Evolutionary conservation across 1,140 invertebrate genomes (phyloP).

Genomic region (Drosophila kanapiae): DNA sequence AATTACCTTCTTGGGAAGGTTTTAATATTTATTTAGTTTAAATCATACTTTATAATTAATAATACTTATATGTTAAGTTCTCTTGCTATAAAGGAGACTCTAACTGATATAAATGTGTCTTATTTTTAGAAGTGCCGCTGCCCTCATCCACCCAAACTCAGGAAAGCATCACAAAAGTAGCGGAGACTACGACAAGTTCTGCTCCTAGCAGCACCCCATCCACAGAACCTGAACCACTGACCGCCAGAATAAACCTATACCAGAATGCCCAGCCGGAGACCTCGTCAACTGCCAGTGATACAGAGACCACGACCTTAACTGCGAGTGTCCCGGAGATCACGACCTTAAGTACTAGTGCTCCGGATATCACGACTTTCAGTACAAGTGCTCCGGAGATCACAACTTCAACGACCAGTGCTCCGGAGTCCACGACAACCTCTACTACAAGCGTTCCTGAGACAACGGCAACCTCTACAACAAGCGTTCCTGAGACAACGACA

Average conservation of each 20-base stretch:
- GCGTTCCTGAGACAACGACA: background rate
- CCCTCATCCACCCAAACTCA: background rate
- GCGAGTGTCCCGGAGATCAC: background rate
- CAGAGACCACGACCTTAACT: background rate
- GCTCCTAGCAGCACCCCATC: slow-evolving; percentile 4
- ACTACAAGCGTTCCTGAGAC: background rate
- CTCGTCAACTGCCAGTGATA: background rate
- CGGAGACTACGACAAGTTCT: background rate
- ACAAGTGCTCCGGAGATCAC: slow-evolving; percentile 15
- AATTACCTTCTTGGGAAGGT: too few species aligned
- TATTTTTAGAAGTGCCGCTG: background rate
- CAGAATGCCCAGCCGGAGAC: slow-evolving; percentile 9
- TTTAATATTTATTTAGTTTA: too few species aligned
- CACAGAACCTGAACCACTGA: slow-evolving; percentile 5
- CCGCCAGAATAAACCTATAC: background rate
- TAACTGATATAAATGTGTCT: background rate
- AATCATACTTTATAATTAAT: too few species aligned
- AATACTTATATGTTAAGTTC: too few species aligned
- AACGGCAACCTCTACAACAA: background rate
- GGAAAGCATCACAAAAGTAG: slow-evolving; percentile 4
- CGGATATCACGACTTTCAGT: background rate
- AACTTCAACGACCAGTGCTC: slow-evolving; percentile 9
- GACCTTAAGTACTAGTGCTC: background rate
- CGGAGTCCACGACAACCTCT: slow-evolving; percentile 15
- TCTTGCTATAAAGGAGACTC: background rate